phyloP scores from a whole-genome alignment of 1,140 invertebrate genomes.

The Drosophila athabasca region DNA sequence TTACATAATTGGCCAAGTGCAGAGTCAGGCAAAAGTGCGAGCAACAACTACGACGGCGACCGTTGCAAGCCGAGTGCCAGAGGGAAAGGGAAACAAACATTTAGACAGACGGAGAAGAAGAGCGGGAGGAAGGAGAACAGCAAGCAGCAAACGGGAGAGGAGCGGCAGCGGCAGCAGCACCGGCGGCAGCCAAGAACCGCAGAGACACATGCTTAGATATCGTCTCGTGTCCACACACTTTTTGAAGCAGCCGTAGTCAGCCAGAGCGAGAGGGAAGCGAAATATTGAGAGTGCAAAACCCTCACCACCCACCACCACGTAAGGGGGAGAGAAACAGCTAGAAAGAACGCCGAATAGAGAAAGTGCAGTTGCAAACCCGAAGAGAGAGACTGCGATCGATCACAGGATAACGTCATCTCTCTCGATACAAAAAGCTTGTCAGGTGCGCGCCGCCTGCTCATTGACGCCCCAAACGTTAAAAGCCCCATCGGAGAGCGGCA shows the following conservation, averaged over 20 bases:
- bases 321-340: too few relatives aligned
- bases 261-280: constrained; percentile 19
- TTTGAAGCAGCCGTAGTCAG: constrained; percentile 91
- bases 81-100: constrained; percentile 35
- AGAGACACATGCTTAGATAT: constrained; percentile 91
- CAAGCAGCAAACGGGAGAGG: constrained; percentile 21
- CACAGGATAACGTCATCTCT: constrained; percentile 51
- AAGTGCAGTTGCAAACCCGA: constrained; percentile 24
- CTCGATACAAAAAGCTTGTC: constrained; percentile 52
- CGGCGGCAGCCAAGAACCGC: constrained; percentile 67
- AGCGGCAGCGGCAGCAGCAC: constrained; percentile 36
- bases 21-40: constrained; percentile 36
- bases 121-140: constrained; percentile 23
- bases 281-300: constrained; percentile 14
- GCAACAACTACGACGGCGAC: constrained; percentile 60
- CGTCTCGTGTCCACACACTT: constrained; percentile 93
- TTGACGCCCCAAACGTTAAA: constrained; percentile 48
- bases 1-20: constrained; percentile 75
- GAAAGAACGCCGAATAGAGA: constrained; percentile 4
- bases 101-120: constrained; percentile 44
- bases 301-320: too few relatives aligned
- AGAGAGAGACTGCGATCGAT: constrained; percentile 38
- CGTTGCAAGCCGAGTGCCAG: constrained; percentile 46
- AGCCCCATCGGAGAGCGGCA: constrained; percentile 2
- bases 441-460: constrained; percentile 51